These are phyloP conservation scores for Balaeniceps rex DNA, from an alignment of 2,113 vertebrate species.

Conservation along the genomic window DNA sequence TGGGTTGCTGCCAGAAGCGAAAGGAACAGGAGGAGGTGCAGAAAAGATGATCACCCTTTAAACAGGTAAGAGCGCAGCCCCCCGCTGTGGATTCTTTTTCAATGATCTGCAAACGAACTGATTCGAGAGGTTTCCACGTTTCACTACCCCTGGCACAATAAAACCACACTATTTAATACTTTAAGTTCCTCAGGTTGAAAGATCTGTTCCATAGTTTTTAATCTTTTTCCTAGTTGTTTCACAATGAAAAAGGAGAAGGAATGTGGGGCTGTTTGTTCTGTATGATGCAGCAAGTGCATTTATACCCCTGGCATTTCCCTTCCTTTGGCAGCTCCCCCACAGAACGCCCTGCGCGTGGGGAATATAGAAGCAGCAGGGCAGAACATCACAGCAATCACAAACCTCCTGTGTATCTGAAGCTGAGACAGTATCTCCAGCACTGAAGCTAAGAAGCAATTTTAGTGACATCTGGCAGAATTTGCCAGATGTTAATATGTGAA, in stretches of 20 bases:
- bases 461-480: constrained; percentile 29
- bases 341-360: not conserved
- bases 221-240: not conserved
- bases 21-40: not conserved
- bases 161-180: not conserved
- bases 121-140: not conserved
- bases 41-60: not conserved
- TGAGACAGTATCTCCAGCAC: not conserved
- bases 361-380: constrained; percentile 23
- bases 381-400: not conserved
- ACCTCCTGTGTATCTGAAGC: not conserved
- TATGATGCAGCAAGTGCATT: not conserved
- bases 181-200: not conserved
- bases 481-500: constrained; percentile 22
- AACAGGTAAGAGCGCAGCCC: not conserved
- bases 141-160: not conserved
- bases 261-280: not conserved
- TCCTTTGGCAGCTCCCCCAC: not conserved
- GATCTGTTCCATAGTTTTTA: not conserved
- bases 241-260: not conserved
- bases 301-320: constrained; percentile 17
- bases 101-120: not conserved
- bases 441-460: not conserved
- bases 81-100: not conserved
- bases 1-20: not conserved